phyloP scores from a whole-genome alignment of 2,888 invertebrate genomes.

The Eupeodes latifasciatus region DNA sequence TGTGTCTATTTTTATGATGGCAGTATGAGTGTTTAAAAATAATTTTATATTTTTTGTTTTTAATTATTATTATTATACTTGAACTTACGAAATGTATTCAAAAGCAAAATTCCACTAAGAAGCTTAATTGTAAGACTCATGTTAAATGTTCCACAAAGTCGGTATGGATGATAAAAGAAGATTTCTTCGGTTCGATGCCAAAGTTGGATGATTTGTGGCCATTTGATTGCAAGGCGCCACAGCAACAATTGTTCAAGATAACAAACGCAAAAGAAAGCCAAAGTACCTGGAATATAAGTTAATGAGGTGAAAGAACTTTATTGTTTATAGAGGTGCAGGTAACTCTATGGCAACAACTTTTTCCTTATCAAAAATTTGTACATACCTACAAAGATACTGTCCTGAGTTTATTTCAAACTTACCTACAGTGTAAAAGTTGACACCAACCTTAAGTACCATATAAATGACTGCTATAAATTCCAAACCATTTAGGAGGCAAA shows the following conservation, averaged over 20 bases:
- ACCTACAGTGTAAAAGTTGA: slow-evolving; percentile 81
- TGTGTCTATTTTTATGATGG: not conserved
- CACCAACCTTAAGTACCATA: slow-evolving; percentile 77
- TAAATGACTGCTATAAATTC: slow-evolving; percentile 80
- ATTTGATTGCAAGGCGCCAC: slow-evolving; percentile 82
- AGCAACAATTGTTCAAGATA: slow-evolving; percentile 81
- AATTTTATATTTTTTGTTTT: not conserved
- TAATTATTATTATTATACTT: slow-evolving; percentile 31
- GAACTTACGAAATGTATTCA: slow-evolving; percentile 79
- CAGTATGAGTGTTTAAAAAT: not conserved
- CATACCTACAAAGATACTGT: too few relatives aligned
- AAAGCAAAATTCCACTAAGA: slow-evolving; percentile 62
- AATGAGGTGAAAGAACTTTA: not conserved
- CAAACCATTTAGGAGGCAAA: slow-evolving; percentile 78
- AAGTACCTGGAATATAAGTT: slow-evolving; percentile 71
- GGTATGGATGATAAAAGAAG: slow-evolving; percentile 82
- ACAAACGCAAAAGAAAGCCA: slow-evolving; percentile 80
- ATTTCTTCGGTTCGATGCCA: slow-evolving; percentile 82
- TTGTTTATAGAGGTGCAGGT: not conserved
- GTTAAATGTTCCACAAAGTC: slow-evolving; percentile 79
- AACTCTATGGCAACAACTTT: too few relatives aligned
- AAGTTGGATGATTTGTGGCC: slow-evolving; percentile 80
- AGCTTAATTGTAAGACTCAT: slow-evolving; percentile 77
- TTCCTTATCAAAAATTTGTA: too few relatives aligned
- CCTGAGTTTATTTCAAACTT: slow-evolving; percentile 31